Conservation (phyloP, 1,140 invertebrate species). For the Carcinoscorpius rotundicauda region DNA sequence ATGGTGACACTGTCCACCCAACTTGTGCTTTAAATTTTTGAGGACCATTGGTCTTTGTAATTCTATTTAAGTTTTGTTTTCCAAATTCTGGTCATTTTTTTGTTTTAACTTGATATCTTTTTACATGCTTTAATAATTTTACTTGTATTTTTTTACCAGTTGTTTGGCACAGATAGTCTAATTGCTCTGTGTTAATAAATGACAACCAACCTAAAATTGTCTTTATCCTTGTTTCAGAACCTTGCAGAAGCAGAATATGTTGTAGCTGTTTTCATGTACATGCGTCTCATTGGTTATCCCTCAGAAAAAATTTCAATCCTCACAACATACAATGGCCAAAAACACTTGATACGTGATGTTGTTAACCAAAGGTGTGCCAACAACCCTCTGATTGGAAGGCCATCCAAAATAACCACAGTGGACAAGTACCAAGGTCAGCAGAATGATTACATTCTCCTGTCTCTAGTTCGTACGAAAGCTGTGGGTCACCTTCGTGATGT, state of each 20-base stretch:
- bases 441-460: conserved; percentile 95
- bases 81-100: no score
- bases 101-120: no score
- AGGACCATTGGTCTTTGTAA: no score
- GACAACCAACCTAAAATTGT: no score
- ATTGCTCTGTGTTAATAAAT: no score
- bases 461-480: conserved; percentile 85
- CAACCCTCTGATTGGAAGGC: conserved; percentile 92
- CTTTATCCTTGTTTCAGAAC: conserved; percentile 49
- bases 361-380: conserved; percentile 85
- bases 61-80: no score
- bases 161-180: no score
- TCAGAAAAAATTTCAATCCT: conserved; percentile 95
- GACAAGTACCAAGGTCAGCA: conserved; percentile 99
- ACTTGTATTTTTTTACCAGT: no score
- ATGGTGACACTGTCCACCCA: no score
- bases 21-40: no score
- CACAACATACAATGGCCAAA: conserved; percentile 99
- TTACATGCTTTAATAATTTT: no score
- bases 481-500: conserved; percentile 96
- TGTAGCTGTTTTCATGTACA: conserved; percentile 97
- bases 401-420: conserved; percentile 83
- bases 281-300: conserved; percentile 93
- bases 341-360: conserved; percentile 92
- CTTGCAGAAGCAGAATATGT: conserved; percentile 97